A percentile compares a stretch with the other conserved stretches of the same genome.
phyloP scores from a whole-genome alignment of 2,888 invertebrate species.

The Resseliella maxima region DNA sequence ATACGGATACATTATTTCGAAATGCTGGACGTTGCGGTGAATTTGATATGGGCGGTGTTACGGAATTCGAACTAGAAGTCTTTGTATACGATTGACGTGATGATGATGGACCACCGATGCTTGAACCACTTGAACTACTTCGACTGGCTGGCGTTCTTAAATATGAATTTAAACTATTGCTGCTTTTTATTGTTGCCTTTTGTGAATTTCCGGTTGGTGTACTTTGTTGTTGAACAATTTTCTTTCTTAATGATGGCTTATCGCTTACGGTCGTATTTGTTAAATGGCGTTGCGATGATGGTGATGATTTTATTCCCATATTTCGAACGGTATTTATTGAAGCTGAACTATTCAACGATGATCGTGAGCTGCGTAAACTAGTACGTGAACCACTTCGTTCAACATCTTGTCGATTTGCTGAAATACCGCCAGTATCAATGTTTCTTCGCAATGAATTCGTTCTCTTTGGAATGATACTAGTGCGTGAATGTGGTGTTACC shows the following conservation, averaged over 20 bases:
- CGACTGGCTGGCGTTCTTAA: conserved; percentile 71
- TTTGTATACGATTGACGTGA: conserved; percentile 61
- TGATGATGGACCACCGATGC: conserved; percentile 70
- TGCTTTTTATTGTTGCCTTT: neutral
- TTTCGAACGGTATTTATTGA: conserved; percentile 82
- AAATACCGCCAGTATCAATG: conserved; percentile 65
- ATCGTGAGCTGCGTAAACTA: conserved; percentile 83
- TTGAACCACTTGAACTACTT: conserved; percentile 72
- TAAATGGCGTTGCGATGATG: conserved; percentile 63
- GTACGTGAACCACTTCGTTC: conserved; percentile 83
- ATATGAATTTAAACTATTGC: conserved; percentile 37
- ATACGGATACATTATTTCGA: conserved; percentile 57
- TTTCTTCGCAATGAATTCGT: conserved; percentile 66
- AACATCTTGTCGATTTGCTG: conserved; percentile 70
- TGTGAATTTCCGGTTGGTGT: neutral
- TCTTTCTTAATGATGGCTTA: conserved; percentile 67
- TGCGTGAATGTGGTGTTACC: conserved; percentile 45
- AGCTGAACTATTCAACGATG: conserved; percentile 84
- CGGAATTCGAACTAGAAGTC: conserved; percentile 60
- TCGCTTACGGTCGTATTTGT: conserved; percentile 62
- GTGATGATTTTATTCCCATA: conserved; percentile 70
- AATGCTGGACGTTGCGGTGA: conserved; percentile 58
- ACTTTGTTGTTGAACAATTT: conserved; percentile 70
- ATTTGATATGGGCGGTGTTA: conserved; percentile 58
- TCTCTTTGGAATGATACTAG: conserved; percentile 66